Percentiles rank a stretch among this genome's conserved stretches.
phyloP scores from a whole-genome alignment of 2,888 invertebrate genomes.

The Rhamnusium bicolor region DNA sequence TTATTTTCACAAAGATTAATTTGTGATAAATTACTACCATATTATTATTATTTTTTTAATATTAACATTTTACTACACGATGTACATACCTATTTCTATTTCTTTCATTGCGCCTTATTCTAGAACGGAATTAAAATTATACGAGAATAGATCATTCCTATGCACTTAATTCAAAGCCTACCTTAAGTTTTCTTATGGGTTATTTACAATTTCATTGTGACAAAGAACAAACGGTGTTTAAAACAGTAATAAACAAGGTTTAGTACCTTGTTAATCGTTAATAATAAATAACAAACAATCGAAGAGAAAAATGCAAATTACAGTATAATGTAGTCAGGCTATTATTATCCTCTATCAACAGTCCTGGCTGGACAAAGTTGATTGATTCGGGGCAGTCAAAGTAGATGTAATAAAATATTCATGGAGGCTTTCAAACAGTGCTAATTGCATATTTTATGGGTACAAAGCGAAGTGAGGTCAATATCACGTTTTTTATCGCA shows the following conservation, averaged over 20 bases:
- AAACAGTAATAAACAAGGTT: neutral
- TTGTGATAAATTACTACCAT: no score
- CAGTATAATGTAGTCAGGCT: neutral
- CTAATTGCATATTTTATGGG: conserved; percentile 1
- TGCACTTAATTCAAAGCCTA: neutral
- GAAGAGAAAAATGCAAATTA: neutral
- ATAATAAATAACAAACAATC: neutral
- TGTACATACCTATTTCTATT: no score
- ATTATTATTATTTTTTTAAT: no score
- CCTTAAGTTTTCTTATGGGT: neutral
- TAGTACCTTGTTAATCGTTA: neutral
- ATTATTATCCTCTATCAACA: neutral
- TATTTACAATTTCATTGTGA: neutral
- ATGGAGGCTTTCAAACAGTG: conserved; percentile 3
- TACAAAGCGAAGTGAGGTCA: neutral
- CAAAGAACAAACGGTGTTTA: conserved; percentile 1
- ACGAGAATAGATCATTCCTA: neutral
- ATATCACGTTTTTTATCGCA: neutral
- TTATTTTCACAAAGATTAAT: neutral
- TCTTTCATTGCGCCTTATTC: neutral
- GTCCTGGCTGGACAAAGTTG: neutral
- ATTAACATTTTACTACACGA: no score
- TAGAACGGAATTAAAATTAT: neutral
- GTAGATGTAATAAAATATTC: conserved; percentile 6
- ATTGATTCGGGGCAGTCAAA: neutral